These are phyloP conservation scores for Drosophila borborema DNA, from an alignment of 2,888 invertebrate species.

Conservation along the genomic window DNA sequence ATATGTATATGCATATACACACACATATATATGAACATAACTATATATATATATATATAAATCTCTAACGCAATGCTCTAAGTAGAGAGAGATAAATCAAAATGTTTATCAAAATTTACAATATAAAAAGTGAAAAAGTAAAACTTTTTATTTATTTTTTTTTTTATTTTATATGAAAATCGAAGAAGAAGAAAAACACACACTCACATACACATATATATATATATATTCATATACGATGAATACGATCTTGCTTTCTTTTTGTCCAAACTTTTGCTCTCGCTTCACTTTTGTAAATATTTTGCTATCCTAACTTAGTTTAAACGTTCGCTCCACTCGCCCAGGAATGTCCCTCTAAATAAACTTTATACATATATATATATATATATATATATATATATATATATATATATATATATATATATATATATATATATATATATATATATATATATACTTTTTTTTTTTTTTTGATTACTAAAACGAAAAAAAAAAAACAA, in stretches of 20 bases:
- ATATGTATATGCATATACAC: slow-evolving; percentile 12
- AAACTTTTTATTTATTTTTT: slow-evolving; percentile 59
- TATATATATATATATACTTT: too few species aligned
- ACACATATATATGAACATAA: not conserved
- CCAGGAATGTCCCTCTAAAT: slow-evolving; percentile 13
- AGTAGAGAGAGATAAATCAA: slow-evolving; percentile 18
- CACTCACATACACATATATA: slow-evolving; percentile 3
- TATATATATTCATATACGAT: not conserved
- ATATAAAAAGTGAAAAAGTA: slow-evolving; percentile 31
- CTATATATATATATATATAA: not conserved
- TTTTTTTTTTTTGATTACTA: slow-evolving; percentile 27
- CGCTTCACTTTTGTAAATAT: slow-evolving; percentile 66
- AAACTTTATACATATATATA: slow-evolving; percentile 23
- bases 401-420: too few species aligned
- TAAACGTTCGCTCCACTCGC: slow-evolving; percentile 22
- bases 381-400: slow-evolving; percentile 15
- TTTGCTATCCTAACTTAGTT: slow-evolving; percentile 51
- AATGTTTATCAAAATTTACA: slow-evolving; percentile 50
- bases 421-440: too few species aligned
- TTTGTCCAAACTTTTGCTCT: slow-evolving; percentile 13
- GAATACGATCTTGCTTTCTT: slow-evolving; percentile 15
- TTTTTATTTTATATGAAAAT: slow-evolving; percentile 50
- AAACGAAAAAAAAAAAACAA: slow-evolving; percentile 45
- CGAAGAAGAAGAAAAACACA: slow-evolving; percentile 28
- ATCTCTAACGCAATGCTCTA: slow-evolving; percentile 36